Evolutionary conservation across 2,797 vertebrate species (phyloP), one percentile per base, ranked within the genome.

Genomic region (Morus bassanus): DNA sequence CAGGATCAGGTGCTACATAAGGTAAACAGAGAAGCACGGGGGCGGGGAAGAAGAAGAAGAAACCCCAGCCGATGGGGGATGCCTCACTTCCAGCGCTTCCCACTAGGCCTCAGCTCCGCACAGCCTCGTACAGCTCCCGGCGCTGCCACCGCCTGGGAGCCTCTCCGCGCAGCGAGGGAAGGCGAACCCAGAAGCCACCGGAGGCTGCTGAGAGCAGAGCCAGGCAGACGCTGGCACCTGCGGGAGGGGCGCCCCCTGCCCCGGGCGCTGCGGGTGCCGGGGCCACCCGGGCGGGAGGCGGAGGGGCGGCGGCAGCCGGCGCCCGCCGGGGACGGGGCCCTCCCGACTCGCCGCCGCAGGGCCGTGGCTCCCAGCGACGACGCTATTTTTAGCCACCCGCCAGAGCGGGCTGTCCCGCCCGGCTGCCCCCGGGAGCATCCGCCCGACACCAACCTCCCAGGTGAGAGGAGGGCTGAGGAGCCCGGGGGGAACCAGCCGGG

Each of bases 1-100:
- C 1, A 3, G 30, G 33, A 23, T 7, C 0, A 11, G 28, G 19
- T 5, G 50, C 37, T n/a, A 13, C 5, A 0, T 3, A 3, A 22
- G 22, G 17, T 2, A 23, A 28, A 11, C 0, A 9, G 24, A 15
- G 19, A 13, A 24, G 8, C 48, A 27, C 24, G 17, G 8, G 10
- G 6, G 45, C 23, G 11, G 11, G 23, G 8, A 19, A 13, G 28
- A 33, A 11, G 5, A 33, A 5, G 4, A 13, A 15, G 10, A 24
- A 7, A 10, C 5, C 12, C 28, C 39, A 23, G 2, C 2, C 27
- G 11, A 7, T 0, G 8, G 28, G 22, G 18, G 21, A 24, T 1
- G 46, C 46, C 60, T 50, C 59, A 2, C 22, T 43, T 3, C 4
- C 64, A 53, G 67, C 7, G 3, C 1, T 19, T 13, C 41, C 27